Conservation (phyloP, 64 coral and sea anemone species). For the Actinia equina region DNA sequence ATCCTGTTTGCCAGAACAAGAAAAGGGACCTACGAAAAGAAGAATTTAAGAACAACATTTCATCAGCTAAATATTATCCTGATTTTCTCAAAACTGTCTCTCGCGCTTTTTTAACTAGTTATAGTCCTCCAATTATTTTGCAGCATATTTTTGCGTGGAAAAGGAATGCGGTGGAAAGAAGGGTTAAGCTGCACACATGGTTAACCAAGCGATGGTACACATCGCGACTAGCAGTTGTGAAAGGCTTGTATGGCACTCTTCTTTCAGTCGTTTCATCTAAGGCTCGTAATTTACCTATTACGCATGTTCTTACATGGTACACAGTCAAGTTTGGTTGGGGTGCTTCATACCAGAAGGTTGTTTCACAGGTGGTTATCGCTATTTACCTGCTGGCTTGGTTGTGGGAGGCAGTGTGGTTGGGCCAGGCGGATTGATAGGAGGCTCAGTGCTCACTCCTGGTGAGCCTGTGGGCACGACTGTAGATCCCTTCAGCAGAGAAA, state of each 20-base stretch:
- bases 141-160: too few relatives aligned
- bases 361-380: neutral
- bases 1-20: constrained; percentile 25
- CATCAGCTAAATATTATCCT: neutral
- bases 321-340: too few relatives aligned
- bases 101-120: too few relatives aligned
- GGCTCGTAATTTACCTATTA: too few relatives aligned
- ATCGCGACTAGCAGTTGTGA: too few relatives aligned
- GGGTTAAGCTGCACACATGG: too few relatives aligned
- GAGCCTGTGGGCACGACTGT: neutral
- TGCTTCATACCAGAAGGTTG: too few relatives aligned
- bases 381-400: neutral
- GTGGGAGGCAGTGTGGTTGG: neutral
- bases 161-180: too few relatives aligned
- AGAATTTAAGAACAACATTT: neutral
- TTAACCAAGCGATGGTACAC: too few relatives aligned
- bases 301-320: too few relatives aligned
- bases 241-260: too few relatives aligned
- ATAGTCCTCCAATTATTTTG: neutral
- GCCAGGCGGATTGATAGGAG: neutral
- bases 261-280: too few relatives aligned
- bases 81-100: neutral
- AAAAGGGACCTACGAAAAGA: constrained; percentile 34
- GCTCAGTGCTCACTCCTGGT: neutral
- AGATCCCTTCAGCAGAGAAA: constrained; percentile 5